Evolutionary conservation across 2,113 vertebrate genomes (phyloP), one percentile per base, ranked within the genome.

Genomic region (Addax nasomaculatus): DNA sequence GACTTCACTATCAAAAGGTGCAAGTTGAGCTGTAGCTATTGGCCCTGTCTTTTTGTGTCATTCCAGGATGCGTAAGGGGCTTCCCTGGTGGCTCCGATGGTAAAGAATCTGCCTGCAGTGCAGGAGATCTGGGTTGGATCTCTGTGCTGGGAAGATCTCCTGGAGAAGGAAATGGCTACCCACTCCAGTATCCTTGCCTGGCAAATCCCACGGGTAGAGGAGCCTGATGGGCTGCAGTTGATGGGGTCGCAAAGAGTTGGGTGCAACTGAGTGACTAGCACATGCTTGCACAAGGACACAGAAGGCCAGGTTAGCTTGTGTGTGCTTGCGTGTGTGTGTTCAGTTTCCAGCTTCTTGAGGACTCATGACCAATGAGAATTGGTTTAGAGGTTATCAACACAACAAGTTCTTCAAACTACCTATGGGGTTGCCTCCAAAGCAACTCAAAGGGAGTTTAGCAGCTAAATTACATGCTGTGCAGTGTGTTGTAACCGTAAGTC

Each of bases 1-100:
- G 90, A 94, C 92, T 57, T 97, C 67, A 87, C 94, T 88, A 49
- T 96, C 97, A 96, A 96, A 97, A 98, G 95, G 85, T 97, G 96
- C 92, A 98, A 97, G 97, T 97, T 97, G 98, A 98, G 97, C 84
- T 86, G 89, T 95, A 97, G 33, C 93, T 95, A 62, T 97, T 97
- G 96, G 95, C 87, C 64, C 90, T 97, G 76, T 45, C 96, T 76
- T 94, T 94, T 81, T 76, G 55, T 78, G 57, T 78, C 78, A 57
- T 93, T 62, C 49, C 70, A 91, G 97, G 89, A 94, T 78, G 47
- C 36, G 84, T 73, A 23, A 39, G 10, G n/a, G 67, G 36, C 36
- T 73, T 39, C 36, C n/a, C 67, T 73, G 67, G 36, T 73, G 67
- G 67, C 36, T 73, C n/a, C 39, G 36, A 13, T 39, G n/a, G 10